These are phyloP conservation scores for Epistrophe grossulariae DNA, from an alignment of 2,888 invertebrate genomes.

Conservation along the genomic window DNA sequence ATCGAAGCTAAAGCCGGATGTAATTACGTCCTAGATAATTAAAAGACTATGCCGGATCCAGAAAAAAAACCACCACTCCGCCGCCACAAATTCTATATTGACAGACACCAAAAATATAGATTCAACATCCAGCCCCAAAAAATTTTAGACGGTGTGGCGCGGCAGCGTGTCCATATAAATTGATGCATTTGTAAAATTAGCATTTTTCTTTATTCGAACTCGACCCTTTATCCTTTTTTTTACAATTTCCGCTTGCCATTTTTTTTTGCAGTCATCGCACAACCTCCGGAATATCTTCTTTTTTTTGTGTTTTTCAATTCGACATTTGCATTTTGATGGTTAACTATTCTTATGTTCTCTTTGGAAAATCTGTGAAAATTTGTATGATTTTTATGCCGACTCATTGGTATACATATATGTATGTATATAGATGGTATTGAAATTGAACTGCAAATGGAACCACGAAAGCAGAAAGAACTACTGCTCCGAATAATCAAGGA, in stretches of 20 bases:
- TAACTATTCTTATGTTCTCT: conserved; percentile 39
- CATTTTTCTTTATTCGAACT: conserved; percentile 70
- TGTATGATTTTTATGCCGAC: conserved; percentile 42
- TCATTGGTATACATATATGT: too few species aligned
- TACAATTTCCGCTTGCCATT: conserved; percentile 67
- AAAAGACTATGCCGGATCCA: conserved; percentile 36
- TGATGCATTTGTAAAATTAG: conserved; percentile 75
- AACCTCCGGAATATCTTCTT: conserved; percentile 49
- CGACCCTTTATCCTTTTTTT: conserved; percentile 32
- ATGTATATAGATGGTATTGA: conserved; percentile 16
- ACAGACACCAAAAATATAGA: conserved; percentile 62
- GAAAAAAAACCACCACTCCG: background rate
- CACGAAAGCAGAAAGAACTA: conserved; percentile 45
- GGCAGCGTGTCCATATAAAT: conserved; percentile 63
- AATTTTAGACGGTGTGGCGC: conserved; percentile 40
- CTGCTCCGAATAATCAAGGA: conserved; percentile 67
- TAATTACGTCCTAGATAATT: too few species aligned
- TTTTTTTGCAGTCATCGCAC: conserved; percentile 30
- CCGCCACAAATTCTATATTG: conserved; percentile 54
- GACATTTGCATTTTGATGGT: conserved; percentile 74
- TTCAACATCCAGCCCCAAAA: conserved; percentile 39
- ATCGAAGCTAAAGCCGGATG: too few species aligned
- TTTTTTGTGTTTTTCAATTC: conserved; percentile 39
- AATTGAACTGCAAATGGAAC: conserved; percentile 71
- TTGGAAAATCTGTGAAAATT: conserved; percentile 44